Percentiles rank a stretch among this genome's conserved stretches.
Conservation (phyloP, 1,140 invertebrate species). For the Drosophila takahashii region DNA sequence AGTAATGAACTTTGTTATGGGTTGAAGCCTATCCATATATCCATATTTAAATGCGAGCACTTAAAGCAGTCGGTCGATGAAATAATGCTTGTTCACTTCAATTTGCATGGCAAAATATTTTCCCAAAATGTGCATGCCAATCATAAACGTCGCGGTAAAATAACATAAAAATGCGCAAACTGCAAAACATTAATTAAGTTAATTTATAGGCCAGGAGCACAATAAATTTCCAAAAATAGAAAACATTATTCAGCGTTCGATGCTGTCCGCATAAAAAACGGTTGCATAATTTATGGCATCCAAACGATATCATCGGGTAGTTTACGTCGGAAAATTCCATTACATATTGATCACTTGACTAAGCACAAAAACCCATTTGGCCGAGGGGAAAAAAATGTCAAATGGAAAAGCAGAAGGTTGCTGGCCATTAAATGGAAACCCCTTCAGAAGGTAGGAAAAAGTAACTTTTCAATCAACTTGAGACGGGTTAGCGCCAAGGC, state of each 20-base stretch:
- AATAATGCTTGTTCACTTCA: conserved; percentile 16
- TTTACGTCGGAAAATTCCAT: conserved; percentile 30
- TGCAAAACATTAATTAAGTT: conserved; percentile 33
- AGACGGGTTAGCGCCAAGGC: conserved; percentile 54
- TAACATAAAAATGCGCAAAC: conserved; percentile 24
- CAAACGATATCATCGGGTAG: conserved; percentile 15
- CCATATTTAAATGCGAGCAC: background rate
- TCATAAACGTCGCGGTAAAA: background rate
- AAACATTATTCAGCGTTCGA: conserved; percentile 15
- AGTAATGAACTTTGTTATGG: conserved; percentile 36
- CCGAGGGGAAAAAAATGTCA: conserved; percentile 28
- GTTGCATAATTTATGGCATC: conserved; percentile 42
- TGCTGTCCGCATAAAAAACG: conserved; percentile 16
- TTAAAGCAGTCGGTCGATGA: conserved; percentile 2
- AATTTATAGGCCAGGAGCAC: conserved; percentile 43
- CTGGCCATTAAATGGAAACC: conserved; percentile 43
- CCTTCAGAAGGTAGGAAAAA: conserved; percentile 44
- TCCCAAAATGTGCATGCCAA: conserved; percentile 19
- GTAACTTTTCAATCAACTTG: conserved; percentile 79
- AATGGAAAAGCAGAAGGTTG: conserved; percentile 33
- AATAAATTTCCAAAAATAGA: conserved; percentile 23
- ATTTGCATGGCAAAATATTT: conserved; percentile 24
- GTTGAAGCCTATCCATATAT: background rate
- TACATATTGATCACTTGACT: conserved; percentile 42
- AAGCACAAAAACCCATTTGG: conserved; percentile 44